Base-by-base conservation (phyloP, 2,888 invertebrate genomes). In the Xanthorhoe spadicearia region DNA sequence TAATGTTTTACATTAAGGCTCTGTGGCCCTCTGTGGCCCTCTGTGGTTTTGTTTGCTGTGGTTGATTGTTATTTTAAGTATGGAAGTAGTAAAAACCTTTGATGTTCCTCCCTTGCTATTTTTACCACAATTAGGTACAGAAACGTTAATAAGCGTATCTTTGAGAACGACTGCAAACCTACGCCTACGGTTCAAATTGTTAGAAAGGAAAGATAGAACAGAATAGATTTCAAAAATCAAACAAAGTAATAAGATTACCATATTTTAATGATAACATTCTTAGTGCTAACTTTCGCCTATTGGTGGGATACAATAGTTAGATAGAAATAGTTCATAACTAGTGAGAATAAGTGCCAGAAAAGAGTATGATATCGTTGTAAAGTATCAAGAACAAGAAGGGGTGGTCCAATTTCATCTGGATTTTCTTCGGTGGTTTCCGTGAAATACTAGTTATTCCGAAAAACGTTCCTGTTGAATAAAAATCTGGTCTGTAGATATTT, bases 341-440 rank as follows among this genome's bases (percentile, higher is more conserved):
- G 0, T 73, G 52, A 9, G 60, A 66, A 54, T 63, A 69, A 46
- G 76, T 79, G 50, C 79, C 79, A 62, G 70, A 66, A 50, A 78
- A 77, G 15, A 76, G 49, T 46, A 74, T 65, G 64, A 67, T 73
- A 61, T 79, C 79, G 51, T 74, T 59, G 17, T 69, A 68, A 8
- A 79, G 64, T 43, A 77, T 77, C 1, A 68, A 2, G 62, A 72
- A 77, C 15, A 74, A 64, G 62, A 78, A 77, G 5, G 78, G 72
- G 18, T 52, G 74, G 50, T 75, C 77, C n/a, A 73, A 70, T 46
- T 57, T 71, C 60, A 75, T 71, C 61, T 70, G 66, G 17, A 51
- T 55, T 9, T 68, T 63, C 19, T 66, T 49, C 8, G 71, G 71
- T 49, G 61, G 68, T 38, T 13, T 9, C 8, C 55, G 8, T 8